Conservation (phyloP, 2,797 vertebrate species). For the Falco concolor region DNA sequence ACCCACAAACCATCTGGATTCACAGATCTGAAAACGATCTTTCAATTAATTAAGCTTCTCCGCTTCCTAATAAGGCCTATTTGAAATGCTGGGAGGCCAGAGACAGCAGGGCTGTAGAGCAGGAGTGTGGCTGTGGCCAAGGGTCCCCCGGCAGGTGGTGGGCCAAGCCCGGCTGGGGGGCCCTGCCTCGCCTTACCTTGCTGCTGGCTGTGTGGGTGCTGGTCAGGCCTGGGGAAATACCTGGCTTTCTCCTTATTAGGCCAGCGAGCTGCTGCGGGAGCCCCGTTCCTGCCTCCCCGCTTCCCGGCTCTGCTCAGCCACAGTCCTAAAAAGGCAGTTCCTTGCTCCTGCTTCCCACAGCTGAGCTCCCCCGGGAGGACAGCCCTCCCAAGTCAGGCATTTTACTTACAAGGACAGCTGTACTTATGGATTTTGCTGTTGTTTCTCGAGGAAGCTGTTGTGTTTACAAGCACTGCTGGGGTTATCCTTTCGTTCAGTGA, state of each 20-base stretch:
- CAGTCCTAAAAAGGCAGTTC: constrained; percentile 66
- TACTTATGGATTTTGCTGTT: background rate
- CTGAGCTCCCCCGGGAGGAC: constrained; percentile 17
- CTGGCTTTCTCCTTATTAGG: constrained; percentile 57
- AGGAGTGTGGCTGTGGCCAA: background rate
- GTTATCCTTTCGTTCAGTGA: background rate
- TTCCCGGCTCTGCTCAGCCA: background rate
- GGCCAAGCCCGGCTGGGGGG: background rate
- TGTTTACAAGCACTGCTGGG: background rate
- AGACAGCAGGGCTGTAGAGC: background rate
- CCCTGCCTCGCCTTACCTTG: background rate
- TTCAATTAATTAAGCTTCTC: constrained; percentile 22
- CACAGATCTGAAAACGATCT: background rate
- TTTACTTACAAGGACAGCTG: background rate
- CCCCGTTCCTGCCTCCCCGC: background rate
- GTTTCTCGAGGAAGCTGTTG: background rate
- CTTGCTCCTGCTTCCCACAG: constrained; percentile 42
- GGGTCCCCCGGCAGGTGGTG: fast-evolving
- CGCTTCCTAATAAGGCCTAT: constrained; percentile 31
- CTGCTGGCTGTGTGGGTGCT: background rate
- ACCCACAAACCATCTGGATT: constrained; percentile 53
- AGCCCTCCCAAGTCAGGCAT: background rate
- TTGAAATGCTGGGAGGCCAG: background rate
- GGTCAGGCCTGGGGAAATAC: background rate
- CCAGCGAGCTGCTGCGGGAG: background rate